Conservation (phyloP, 2,113 vertebrate genomes). For the Spizaetus ornatus region DNA sequence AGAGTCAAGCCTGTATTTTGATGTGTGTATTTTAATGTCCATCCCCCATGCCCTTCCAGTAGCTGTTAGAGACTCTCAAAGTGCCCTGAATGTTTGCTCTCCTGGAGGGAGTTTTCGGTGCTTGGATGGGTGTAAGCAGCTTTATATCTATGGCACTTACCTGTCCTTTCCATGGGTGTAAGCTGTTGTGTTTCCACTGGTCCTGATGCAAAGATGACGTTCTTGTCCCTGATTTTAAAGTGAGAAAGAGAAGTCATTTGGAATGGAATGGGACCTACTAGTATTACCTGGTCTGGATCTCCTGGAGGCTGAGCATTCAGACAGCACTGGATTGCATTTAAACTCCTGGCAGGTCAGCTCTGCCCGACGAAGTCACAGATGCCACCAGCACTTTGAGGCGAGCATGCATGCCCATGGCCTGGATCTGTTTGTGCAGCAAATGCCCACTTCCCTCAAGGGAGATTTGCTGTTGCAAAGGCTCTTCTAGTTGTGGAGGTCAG, state of each 20-base stretch:
- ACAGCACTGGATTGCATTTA: not conserved
- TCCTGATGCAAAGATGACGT: not conserved
- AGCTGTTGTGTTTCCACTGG: not conserved
- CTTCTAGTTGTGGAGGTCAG: not conserved
- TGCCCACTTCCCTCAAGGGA: not conserved
- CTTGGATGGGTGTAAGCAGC: not conserved
- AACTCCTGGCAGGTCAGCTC: not conserved
- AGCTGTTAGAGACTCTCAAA: not conserved
- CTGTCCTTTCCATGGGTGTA: not conserved
- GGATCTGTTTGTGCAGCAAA: not conserved
- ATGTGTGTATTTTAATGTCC: not conserved
- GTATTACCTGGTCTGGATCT: not conserved
- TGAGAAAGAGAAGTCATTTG: not conserved
- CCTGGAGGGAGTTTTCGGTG: not conserved
- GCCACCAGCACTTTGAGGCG: not conserved
- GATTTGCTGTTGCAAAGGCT: not conserved
- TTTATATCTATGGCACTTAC: not conserved
- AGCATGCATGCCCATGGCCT: not conserved
- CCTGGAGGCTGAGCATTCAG: not conserved
- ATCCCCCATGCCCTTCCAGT: not conserved
- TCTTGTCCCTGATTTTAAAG: not conserved
- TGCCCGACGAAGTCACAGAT: not conserved
- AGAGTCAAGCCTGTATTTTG: not conserved
- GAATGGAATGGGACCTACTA: not conserved
- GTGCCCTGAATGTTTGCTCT: not conserved